phyloP scores from a whole-genome alignment of 2,113 vertebrate species.

The Hyla sarda region DNA sequence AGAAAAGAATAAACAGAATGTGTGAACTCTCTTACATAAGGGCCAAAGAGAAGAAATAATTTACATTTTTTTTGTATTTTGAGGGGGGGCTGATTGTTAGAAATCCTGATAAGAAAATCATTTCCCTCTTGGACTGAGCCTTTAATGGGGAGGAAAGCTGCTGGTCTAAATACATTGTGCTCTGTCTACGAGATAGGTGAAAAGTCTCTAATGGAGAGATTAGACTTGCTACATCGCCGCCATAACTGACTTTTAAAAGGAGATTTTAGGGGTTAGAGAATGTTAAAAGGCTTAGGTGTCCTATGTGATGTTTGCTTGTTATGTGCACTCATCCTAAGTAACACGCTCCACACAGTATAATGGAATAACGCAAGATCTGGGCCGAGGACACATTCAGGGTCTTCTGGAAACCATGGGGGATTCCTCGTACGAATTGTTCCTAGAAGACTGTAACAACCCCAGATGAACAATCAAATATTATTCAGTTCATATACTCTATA shows the following conservation, averaged over 20 bases:
- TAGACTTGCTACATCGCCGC: constrained; percentile 66
- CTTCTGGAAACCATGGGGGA: too few species aligned
- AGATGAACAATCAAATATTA: not conserved
- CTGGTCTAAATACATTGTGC: constrained; percentile 68
- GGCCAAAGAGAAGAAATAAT: constrained; percentile 36
- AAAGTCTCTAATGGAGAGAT: constrained; percentile 82
- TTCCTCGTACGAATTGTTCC: not conserved
- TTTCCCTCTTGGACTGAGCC: constrained; percentile 75
- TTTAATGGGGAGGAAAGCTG: constrained; percentile 80
- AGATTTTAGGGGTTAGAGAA: constrained; percentile 77
- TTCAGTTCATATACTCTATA: too few species aligned
- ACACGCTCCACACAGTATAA: constrained; percentile 62
- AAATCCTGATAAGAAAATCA: constrained; percentile 71
- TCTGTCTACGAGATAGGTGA: constrained; percentile 69
- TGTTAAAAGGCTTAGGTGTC: constrained; percentile 76
- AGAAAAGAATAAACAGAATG: not conserved
- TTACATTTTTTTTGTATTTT: not conserved
- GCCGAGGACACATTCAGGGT: not conserved
- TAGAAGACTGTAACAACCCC: not conserved
- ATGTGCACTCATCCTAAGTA: constrained; percentile 57
- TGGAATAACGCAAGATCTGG: constrained; percentile 55
- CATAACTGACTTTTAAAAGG: constrained; percentile 70
- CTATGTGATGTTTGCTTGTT: constrained; percentile 69
- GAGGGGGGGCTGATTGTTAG: constrained; percentile 54
- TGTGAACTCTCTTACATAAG: constrained; percentile 66